Evolutionary conservation across 1,140 invertebrate genomes (phyloP).

Genomic region (Hyphantria cunea): DNA sequence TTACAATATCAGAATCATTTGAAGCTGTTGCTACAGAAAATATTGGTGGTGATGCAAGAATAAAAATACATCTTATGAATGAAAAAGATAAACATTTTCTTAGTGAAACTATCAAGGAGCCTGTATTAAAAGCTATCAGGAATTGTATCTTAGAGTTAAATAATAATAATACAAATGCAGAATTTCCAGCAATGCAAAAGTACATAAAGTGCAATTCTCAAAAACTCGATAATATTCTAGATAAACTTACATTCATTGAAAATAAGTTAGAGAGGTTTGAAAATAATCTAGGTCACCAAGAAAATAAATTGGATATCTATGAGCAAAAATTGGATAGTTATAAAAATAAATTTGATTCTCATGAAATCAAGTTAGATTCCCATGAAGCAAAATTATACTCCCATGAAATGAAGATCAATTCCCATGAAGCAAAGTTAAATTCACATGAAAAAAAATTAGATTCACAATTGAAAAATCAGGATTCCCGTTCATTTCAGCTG

Average conservation of each 20-base stretch:
- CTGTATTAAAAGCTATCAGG: slow-evolving; percentile 55
- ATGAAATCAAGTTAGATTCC: background rate
- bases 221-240: slow-evolving; percentile 56
- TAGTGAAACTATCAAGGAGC: slow-evolving; percentile 54
- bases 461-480: background rate
- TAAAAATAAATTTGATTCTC: background rate
- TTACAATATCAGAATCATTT: slow-evolving; percentile 57
- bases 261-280: slow-evolving; percentile 42
- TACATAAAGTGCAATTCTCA: slow-evolving; percentile 44
- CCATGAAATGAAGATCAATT: background rate
- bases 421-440: background rate
- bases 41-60: slow-evolving; percentile 47
- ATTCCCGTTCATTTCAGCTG: no score
- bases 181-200: slow-evolving; percentile 44
- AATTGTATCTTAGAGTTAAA: slow-evolving; percentile 53
- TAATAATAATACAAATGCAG: slow-evolving; percentile 31
- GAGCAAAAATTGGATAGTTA: background rate
- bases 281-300: slow-evolving; percentile 15
- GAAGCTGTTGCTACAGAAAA: slow-evolving; percentile 62
- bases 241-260: slow-evolving; percentile 51
- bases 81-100: slow-evolving; percentile 60
- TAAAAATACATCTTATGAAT: slow-evolving; percentile 73
- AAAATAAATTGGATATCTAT: background rate
- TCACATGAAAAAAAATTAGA: background rate
- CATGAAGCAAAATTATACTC: background rate